These are phyloP conservation scores for Atta cephalotes DNA, from an alignment of 1,140 invertebrate species.

Conservation along the genomic window DNA sequence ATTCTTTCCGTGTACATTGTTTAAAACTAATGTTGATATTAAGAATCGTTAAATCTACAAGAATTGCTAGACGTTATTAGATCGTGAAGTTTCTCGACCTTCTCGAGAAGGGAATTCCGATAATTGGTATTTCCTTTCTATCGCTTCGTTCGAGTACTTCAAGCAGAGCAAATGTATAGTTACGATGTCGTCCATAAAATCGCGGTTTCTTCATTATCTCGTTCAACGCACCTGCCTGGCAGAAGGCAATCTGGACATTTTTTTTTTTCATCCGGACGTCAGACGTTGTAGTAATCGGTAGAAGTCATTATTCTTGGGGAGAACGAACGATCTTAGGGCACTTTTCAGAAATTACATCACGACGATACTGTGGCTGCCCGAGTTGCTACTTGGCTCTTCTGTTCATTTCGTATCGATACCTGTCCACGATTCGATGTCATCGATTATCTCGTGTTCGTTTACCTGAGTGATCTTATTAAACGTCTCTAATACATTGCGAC, in stretches of 20 bases:
- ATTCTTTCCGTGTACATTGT: no score
- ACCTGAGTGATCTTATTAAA: slow-evolving; percentile 39
- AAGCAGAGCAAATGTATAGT: slow-evolving; percentile 23
- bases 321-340: slow-evolving; percentile 43
- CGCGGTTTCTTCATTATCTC: slow-evolving; percentile 56
- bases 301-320: slow-evolving; percentile 28
- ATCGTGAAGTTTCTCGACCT: not conserved
- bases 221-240: slow-evolving; percentile 29
- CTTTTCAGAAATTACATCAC: slow-evolving; percentile 47
- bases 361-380: slow-evolving; percentile 50
- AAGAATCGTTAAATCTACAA: not conserved
- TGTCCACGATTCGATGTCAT: no score
- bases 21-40: not conserved
- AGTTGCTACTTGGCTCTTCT: slow-evolving; percentile 4
- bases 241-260: slow-evolving; percentile 42
- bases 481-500: slow-evolving; percentile 5
- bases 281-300: slow-evolving; percentile 28
- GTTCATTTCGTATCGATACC: not conserved
- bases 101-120: slow-evolving; percentile 31
- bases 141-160: not conserved
- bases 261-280: slow-evolving; percentile 8
- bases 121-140: slow-evolving; percentile 35
- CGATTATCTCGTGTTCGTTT: slow-evolving; percentile 27
- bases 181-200: slow-evolving; percentile 20
- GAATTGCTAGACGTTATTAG: not conserved